Evolutionary conservation across 1,140 invertebrate species (phyloP), one percentile per base, ranked within the genome.

Genomic region (Drosophila asahinai): DNA sequence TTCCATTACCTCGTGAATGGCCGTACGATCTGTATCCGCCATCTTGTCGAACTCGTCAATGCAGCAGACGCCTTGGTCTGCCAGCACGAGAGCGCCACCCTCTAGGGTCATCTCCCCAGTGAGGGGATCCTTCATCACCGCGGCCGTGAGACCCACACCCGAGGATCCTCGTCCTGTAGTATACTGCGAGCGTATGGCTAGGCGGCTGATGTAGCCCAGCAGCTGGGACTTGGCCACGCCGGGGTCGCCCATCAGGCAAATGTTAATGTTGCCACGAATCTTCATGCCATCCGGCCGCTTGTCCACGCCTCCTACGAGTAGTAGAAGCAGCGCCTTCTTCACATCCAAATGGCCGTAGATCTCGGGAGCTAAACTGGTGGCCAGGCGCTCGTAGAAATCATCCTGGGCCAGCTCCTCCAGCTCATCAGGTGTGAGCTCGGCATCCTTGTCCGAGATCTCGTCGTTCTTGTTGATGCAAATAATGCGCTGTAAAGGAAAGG

Each of bases 21-120:
- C 98, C 1, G 98, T 99, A 83, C 99, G 95, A 94, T 99, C 99
- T 14, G 93, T 92, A 66, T 99, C 99, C 48, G 98, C 97, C 99
- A 99, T 99, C 94, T 99, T 99, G 93, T 99, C 99, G 94, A 99
- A 99, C 94, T 99, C 99, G 92, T 99, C 99, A 93, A 99, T 99
- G 92, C 99, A 99, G 93, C 99, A 99, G 42, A 99, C 97, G 25
- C 99, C 97, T 90, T 98, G 96, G 94, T 99, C 99, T 15, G 99
- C 99, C 51, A 99, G 93, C 12, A 99, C 99, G 2, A 99, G 94
- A n/a, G 99, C 98, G 22, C 99, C 99, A 38, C 99, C 99, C 94
- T 99, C 99, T 92, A 99, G 93, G 77, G 97, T 97, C 98, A 99
- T 98, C 94, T 99, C 98, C 4, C 98, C 98, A 1, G 99, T 99